Evolutionary conservation across 2,888 invertebrate genomes (phyloP).

Genomic region (Erebia aethiops): DNA sequence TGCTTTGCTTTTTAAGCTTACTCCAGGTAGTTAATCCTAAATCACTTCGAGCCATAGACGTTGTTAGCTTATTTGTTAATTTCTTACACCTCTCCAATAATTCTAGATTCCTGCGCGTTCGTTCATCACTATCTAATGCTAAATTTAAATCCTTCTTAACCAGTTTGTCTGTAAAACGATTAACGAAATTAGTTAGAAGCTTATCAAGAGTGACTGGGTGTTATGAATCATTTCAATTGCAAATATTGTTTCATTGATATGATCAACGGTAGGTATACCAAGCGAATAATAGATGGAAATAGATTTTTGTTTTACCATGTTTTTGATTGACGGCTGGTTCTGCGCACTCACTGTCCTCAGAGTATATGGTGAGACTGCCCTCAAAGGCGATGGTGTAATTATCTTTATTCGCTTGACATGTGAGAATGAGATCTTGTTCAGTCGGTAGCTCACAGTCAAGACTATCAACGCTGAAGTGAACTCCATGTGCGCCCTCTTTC

Average conservation of each 20-base stretch:
- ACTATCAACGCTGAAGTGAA: slow-evolving; percentile 94
- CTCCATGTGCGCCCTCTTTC: slow-evolving; percentile 89
- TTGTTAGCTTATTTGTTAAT: slow-evolving; percentile 83
- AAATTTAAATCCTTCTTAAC: slow-evolving; percentile 67
- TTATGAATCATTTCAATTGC: slow-evolving; percentile 55
- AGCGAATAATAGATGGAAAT: neutral
- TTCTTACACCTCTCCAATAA: slow-evolving; percentile 81
- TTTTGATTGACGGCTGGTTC: slow-evolving; percentile 79
- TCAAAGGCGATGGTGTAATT: slow-evolving; percentile 98
- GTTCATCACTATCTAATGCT: slow-evolving; percentile 77
- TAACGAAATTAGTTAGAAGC: slow-evolving; percentile 47
- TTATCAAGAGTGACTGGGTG: slow-evolving; percentile 54
- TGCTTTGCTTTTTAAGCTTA: slow-evolving; percentile 89
- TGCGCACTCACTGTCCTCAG: slow-evolving; percentile 91
- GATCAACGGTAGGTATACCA: neutral
- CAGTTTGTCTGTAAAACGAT: slow-evolving; percentile 75
- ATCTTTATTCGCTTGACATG: slow-evolving; percentile 96
- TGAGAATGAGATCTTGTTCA: slow-evolving; percentile 93
- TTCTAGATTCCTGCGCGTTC: slow-evolving; percentile 83
- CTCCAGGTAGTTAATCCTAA: slow-evolving; percentile 95
- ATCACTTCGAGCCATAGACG: slow-evolving; percentile 94
- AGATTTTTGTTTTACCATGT: slow-evolving; percentile 62
- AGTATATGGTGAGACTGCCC: slow-evolving; percentile 92
- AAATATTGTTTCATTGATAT: slow-evolving; percentile 57
- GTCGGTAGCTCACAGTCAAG: slow-evolving; percentile 92